Conservation (phyloP, 2,113 vertebrate species). For the Coturnix japonica region DNA sequence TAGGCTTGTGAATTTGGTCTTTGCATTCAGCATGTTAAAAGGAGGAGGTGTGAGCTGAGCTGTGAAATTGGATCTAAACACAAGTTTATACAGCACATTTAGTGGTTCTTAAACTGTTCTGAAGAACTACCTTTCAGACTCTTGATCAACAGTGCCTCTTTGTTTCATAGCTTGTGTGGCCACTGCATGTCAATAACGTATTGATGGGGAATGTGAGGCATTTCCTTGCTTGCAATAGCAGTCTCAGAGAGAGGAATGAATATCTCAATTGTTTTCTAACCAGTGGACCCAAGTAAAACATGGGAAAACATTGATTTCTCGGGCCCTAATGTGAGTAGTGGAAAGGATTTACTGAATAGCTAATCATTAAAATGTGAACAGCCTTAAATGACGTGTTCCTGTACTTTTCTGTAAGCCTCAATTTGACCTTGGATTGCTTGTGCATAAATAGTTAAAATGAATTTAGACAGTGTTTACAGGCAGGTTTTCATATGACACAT, state of each 20-base stretch:
- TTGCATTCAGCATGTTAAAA: background rate
- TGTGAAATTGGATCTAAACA: background rate
- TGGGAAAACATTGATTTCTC: constrained; percentile 17
- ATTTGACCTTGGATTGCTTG: background rate
- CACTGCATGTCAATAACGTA: background rate
- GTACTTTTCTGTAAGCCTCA: background rate
- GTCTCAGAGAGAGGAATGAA: background rate
- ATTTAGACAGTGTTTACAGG: background rate
- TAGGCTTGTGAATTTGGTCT: background rate
- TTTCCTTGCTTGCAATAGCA: constrained; percentile 27
- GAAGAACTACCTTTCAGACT: background rate
- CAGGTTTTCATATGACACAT: background rate
- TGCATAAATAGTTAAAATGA: background rate
- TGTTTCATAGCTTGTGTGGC: background rate
- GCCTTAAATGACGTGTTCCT: background rate
- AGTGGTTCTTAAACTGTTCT: background rate
- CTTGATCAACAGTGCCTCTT: background rate
- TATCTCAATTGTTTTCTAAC: constrained; percentile 30
- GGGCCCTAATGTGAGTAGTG: background rate
- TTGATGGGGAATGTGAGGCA: constrained; percentile 21
- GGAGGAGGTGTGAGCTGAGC: background rate
- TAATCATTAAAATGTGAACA: background rate
- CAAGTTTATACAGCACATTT: background rate
- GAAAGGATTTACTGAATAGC: background rate
- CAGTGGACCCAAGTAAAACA: background rate